phyloP scores from a whole-genome alignment of 2,888 invertebrate genomes.

The Dolichomitus sp. region DNA sequence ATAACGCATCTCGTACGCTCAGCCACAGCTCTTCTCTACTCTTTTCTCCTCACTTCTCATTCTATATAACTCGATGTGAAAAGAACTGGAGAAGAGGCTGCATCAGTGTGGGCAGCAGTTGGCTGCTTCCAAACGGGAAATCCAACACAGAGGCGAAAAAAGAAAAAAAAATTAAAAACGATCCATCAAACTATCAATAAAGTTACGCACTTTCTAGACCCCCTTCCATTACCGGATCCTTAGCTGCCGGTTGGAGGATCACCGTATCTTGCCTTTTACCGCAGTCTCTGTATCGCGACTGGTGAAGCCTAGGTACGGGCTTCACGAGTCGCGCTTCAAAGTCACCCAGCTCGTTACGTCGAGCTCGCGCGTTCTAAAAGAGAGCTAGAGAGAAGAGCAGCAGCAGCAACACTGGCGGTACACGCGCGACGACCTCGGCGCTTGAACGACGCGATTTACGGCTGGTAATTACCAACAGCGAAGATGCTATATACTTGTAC shows the following conservation, averaged over 20 bases:
- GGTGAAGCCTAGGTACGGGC: constrained; percentile 17
- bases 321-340: constrained; percentile 73
- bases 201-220: constrained; percentile 46
- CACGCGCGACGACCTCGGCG: constrained; percentile 51
- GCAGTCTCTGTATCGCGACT: neutral
- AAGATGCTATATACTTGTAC: constrained; percentile 28
- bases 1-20: constrained; percentile 18
- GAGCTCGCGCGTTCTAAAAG: constrained; percentile 69
- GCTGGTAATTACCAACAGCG: constrained; percentile 49
- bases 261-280: constrained; percentile 42
- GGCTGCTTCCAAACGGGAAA: constrained; percentile 26
- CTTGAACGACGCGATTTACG: constrained; percentile 60
- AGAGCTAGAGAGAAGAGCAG: constrained; percentile 33
- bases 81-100: neutral
- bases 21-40: constrained; percentile 54
- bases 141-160: neutral
- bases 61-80: constrained; percentile 6
- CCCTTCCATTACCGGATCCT: constrained; percentile 37
- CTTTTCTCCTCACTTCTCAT: constrained; percentile 48
- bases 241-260: neutral
- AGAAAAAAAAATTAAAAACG: constrained; percentile 11
- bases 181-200: constrained; percentile 55
- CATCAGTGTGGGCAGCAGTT: constrained; percentile 4
- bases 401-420: constrained; percentile 24
- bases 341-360: constrained; percentile 76